Evolutionary conservation across 2,113 vertebrate species (phyloP).

Genomic region (Strix aluco): DNA sequence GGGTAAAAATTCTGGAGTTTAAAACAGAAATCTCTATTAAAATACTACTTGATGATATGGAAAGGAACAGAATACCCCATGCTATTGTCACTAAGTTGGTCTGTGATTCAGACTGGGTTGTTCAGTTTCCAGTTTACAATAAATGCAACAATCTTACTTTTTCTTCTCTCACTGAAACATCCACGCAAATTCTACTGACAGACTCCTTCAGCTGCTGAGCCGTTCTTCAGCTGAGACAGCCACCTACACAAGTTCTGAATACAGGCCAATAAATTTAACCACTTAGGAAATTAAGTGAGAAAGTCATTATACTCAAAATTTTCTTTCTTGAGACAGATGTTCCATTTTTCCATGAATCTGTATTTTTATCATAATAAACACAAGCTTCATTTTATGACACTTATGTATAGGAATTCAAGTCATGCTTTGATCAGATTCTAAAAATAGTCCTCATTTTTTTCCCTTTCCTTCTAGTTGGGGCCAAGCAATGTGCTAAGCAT

Average conservation of each 20-base stretch:
- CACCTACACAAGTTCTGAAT: slow-evolving; percentile 38
- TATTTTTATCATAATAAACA: slow-evolving; percentile 75
- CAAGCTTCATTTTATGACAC: slow-evolving; percentile 60
- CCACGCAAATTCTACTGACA: neutral
- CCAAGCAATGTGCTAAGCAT: slow-evolving; percentile 80
- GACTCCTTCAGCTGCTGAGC: neutral
- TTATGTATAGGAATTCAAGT: slow-evolving; percentile 73
- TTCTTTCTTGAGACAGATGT: slow-evolving; percentile 50
- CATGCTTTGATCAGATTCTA: slow-evolving; percentile 78
- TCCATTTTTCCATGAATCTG: slow-evolving; percentile 31
- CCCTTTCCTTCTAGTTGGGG: slow-evolving; percentile 49
- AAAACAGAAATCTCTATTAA: neutral
- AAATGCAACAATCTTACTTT: neutral
- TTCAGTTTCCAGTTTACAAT: neutral
- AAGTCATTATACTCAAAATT: slow-evolving; percentile 17
- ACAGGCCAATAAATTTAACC: neutral
- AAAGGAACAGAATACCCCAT: neutral
- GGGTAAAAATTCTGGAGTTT: neutral
- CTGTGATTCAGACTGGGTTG: neutral
- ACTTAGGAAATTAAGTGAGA: slow-evolving; percentile 36
- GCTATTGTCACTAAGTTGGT: neutral
- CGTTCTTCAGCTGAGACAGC: slow-evolving; percentile 21
- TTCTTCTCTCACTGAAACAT: neutral
- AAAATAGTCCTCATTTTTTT: slow-evolving; percentile 75
- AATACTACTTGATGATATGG: neutral